Base-by-base conservation (phyloP, 1,140 invertebrate species). In the Drosophila auraria region DNA sequence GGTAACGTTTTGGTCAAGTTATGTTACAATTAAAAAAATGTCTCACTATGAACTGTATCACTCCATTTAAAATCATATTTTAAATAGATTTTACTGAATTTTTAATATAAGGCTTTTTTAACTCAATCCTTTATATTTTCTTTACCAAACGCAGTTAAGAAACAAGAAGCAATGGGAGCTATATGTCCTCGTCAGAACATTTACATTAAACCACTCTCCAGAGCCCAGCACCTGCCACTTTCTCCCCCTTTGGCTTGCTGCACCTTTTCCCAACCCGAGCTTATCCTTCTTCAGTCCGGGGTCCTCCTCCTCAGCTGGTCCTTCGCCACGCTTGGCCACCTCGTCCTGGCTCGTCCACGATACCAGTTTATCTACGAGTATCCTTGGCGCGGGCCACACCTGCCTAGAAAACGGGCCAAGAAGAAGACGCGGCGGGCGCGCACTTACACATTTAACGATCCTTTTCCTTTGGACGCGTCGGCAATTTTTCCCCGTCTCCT, bases 391-490 rank as follows among this genome's bases (percentile, higher is more conserved):
- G 83, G 62, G 62, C 60, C 82, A 86, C 84, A 87, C 84, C 84
- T 87, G 84, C 86, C 84, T 87, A 89, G 84, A 82, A 78, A 84
- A 89, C 64, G 69, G 47, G 20, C 27, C 20, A 77, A 80, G 64
- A 86, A 79, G 78, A 79, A 89, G 81, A 90, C 79, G 66, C 59
- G 61, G 74, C 84, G 71, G 82, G 68, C 79, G 87, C 78, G 74
- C 65, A 56, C 66, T 78, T 83, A 60, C 63, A 79, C 72, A 80
- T 87, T 87, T 80, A 89, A 83, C 84, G 83, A 89, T 80, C 77
- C 66, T 74, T 54, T 84, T 69, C 66, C 64, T 64, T 63, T 15
- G 64, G 23, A 6, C 38, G 33, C 64, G 47, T 63, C 74, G 38
- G 70, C 70, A 64, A 72, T 78, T 70, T 70, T 69, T 33, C 40